Evolutionary conservation across 2,113 vertebrate genomes (phyloP), one percentile per base, ranked within the genome.

Genomic region (Notarius lentiginosus): DNA sequence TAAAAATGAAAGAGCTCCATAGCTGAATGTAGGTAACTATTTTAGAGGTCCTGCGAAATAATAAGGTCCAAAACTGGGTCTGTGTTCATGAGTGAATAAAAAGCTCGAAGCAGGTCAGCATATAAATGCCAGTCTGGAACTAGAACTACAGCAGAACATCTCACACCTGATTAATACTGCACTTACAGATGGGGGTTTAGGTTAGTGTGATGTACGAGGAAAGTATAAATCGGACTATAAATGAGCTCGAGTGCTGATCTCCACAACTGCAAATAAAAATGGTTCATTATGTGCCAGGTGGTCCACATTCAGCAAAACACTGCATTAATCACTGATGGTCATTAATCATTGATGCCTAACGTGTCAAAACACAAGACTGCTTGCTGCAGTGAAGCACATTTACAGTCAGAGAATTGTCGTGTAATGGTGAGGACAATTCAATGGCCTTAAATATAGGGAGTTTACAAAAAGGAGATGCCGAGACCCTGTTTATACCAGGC

Each of bases 291-390:
- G 27, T 86, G 79, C 84, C 88, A 73, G 14, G 24, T 65, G 18
- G 76, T 79, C 87, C 22, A 84, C 68, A 61, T 73, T 68, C 81
- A 84, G 56, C 83, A 58, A 70, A 91, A 56, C 65, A 82, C 82
- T 85, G 83, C 90, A 89, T 90, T 90, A 79, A 83, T 92, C 87
- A 91, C 85, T 88, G 83, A 90, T 85, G 87, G 88, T 90, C 85
- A 91, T 77, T 66, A 87, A 89, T 90, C 89, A 86, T 68, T 84
- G 86, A 66, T 55, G 61, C 88, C 88, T 89, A 30, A 85, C 20
- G 79, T 92, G 87, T 90, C 88, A 88, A 84, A 87, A 84, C 76
- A 88, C 82, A 58, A 82, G 14, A 51, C 49, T 84, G 80, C 77
- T 81, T 49, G 30, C 68, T 77, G 55, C 72, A 80, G 87, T 89